These are phyloP conservation scores for Zeus faber DNA, from an alignment of 2,113 vertebrate genomes.

Conservation along the genomic window DNA sequence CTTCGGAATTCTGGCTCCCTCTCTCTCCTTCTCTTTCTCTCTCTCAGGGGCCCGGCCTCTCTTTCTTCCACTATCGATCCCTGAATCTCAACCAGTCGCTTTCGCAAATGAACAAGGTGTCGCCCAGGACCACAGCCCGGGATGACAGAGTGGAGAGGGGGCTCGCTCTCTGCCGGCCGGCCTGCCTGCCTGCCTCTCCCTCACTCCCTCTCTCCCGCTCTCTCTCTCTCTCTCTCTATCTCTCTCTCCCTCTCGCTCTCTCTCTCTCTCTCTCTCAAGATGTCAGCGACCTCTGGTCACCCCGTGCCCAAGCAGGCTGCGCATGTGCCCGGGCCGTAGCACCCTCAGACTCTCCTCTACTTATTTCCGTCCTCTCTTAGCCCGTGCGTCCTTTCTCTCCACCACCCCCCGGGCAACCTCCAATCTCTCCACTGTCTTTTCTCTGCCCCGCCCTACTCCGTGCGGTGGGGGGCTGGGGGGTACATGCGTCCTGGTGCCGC, in stretches of 20 bases:
- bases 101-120: constrained; percentile 69
- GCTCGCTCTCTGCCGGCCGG: neutral
- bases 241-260: neutral
- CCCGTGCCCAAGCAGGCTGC: neutral
- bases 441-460: neutral
- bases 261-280: constrained; percentile 1
- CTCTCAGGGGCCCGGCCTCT: constrained; percentile 35
- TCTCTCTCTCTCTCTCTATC: constrained; percentile 1
- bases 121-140: constrained; percentile 49
- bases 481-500: too few relatives aligned
- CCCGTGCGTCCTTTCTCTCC: too few relatives aligned
- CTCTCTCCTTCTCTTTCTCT: neutral
- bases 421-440: too few relatives aligned
- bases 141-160: constrained; percentile 58
- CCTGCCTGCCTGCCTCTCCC: neutral
- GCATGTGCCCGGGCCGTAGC: too few relatives aligned
- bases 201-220: neutral
- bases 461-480: neutral
- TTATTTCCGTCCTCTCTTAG: too few relatives aligned
- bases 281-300: constrained; percentile 16
- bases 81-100: constrained; percentile 62
- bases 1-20: too few relatives aligned
- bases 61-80: constrained; percentile 65
- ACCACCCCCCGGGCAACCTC: too few relatives aligned
- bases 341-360: too few relatives aligned